Conservation (phyloP, 2,888 invertebrate species). For the Idaea straminata region DNA sequence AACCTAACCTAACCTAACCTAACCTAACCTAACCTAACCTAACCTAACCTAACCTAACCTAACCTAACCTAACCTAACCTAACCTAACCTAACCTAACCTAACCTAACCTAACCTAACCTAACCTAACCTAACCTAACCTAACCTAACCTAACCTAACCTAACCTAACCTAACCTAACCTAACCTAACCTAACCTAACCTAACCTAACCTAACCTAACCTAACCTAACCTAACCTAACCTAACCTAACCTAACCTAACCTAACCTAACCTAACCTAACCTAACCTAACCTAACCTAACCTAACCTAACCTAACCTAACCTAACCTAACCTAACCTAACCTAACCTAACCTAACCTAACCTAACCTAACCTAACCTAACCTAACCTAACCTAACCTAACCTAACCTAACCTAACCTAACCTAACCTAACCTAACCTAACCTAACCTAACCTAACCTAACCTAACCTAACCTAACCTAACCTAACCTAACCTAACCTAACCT, state of each 20-base stretch:
- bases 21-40: slow-evolving; percentile 4
- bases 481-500: slow-evolving; percentile 4
- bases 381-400: slow-evolving; percentile 4
- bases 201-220: slow-evolving; percentile 4
- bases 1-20: slow-evolving; percentile 4
- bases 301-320: slow-evolving; percentile 4
- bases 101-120: slow-evolving; percentile 4
- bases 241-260: slow-evolving; percentile 4
- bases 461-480: slow-evolving; percentile 4
- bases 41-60: slow-evolving; percentile 4
- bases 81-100: slow-evolving; percentile 4
- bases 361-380: slow-evolving; percentile 4
- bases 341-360: slow-evolving; percentile 4
- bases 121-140: slow-evolving; percentile 4
- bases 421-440: slow-evolving; percentile 4
- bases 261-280: slow-evolving; percentile 4
- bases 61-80: slow-evolving; percentile 4
- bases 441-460: slow-evolving; percentile 4
- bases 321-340: slow-evolving; percentile 4
- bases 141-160: slow-evolving; percentile 4
- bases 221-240: slow-evolving; percentile 4
- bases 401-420: slow-evolving; percentile 4
- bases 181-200: slow-evolving; percentile 4
- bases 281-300: slow-evolving; percentile 4
- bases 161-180: slow-evolving; percentile 4